Base-by-base conservation (phyloP, 2,888 invertebrate species). In the Willowsia nigromaculata region DNA sequence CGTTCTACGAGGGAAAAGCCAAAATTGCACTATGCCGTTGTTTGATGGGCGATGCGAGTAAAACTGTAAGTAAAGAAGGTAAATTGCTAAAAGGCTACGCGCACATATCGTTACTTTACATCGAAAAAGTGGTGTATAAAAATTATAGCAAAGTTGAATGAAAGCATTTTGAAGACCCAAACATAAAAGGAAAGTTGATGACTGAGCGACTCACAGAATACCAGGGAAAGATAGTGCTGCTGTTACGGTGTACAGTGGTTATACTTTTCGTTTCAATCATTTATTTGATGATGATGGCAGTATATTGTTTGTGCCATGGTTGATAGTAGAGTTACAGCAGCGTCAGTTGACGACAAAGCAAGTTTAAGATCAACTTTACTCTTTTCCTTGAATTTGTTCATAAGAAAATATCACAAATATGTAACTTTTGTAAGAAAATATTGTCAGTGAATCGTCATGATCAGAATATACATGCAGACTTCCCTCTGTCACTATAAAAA, bases 61-160 rank as follows among this genome's bases (percentile, higher is more conserved):
- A 71, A 74, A 68, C 18, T 68, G 37, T 68, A 37, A 68, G 56
- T 56, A 65, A 15, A 65, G 56, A 74, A 47, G 74, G 74, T 47
- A 74, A 74, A 74, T 74, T 74, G 74, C 74, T 74, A 47, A 47
- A 74, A 74, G 47, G 27, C 74, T 74, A 27, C 43, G 40, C 27
- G 15, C n/a, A 15, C 30, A 25, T 40, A n/a, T 59, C 13, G 22
- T n/a, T 40, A 56, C 56, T 6, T n/a, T 71, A 22, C 25, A 25
- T 43, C 13, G 43, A 0, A 43, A 47, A 74, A 18, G 25, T 74
- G 43, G 43, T 71, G 27, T 71, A 71, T 71, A 71, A 74, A 74
- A 74, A 74, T 74, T 74, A 74, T 47, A 47, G 74, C 27, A 27
- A 47, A 47, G 74, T 47, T 1, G 40, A 59, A 59, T 65, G 18